Evolutionary conservation across 2,797 vertebrate species (phyloP).

Genomic region (Brachyalestes nurse): DNA sequence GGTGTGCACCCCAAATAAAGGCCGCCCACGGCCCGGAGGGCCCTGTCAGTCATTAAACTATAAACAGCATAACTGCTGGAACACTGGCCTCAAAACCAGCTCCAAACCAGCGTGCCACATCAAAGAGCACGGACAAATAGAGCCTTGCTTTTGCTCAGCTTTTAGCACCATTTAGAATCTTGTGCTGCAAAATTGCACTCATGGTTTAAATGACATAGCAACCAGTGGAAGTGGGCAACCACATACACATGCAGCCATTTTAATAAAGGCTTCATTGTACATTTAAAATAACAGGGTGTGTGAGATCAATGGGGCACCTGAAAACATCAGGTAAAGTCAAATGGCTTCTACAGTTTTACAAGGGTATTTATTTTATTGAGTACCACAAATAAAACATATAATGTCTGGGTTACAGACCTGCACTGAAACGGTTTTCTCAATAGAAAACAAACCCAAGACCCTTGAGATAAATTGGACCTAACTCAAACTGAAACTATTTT

Average conservation of each 20-base stretch:
- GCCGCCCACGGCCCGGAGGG: conserved; percentile 30
- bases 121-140: conserved; percentile 1
- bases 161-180: background rate
- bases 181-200: background rate
- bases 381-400: no score
- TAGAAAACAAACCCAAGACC: no score
- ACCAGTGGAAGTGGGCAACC: background rate
- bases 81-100: conserved; percentile 22
- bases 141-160: background rate
- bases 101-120: conserved; percentile 18
- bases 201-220: conserved; percentile 12
- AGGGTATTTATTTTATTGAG: no score
- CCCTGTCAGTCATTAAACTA: conserved; percentile 46
- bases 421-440: no score
- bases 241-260: background rate
- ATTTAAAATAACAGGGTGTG: background rate
- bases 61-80: conserved; percentile 28
- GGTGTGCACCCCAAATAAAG: conserved; percentile 33
- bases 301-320: conserved; percentile 41
- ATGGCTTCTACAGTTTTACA: background rate
- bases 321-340: background rate
- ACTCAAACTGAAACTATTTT: no score
- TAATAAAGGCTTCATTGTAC: background rate
- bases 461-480: no score
- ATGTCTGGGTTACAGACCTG: no score